These are phyloP conservation scores for Trilocha varians DNA, from an alignment of 2,888 invertebrate species.

Conservation along the genomic window DNA sequence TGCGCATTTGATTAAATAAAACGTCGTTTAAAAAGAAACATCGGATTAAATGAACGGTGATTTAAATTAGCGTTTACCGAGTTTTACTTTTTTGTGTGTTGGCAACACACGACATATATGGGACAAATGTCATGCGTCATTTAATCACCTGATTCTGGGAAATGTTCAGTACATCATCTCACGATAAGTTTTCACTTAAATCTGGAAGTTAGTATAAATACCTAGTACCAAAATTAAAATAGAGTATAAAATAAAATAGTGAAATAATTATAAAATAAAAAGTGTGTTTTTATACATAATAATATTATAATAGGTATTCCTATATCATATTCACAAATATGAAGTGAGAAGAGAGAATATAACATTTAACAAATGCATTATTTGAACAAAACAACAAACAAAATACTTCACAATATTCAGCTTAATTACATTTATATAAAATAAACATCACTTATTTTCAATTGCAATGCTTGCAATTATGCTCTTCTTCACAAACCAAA, in stretches of 20 bases:
- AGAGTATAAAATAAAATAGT: no score
- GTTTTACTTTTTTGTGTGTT: conserved; percentile 43
- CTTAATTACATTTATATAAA: not conserved
- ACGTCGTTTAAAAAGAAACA: conserved; percentile 54
- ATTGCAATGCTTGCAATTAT: no score
- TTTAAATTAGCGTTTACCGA: conserved; percentile 70
- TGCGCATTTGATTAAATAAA: conserved; percentile 63
- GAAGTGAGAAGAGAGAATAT: no score
- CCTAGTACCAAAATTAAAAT: no score
- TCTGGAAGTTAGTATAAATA: no score
- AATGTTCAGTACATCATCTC: conserved; percentile 16
- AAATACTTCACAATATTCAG: not conserved
- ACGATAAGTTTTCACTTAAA: no score
- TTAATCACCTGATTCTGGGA: conserved; percentile 51
- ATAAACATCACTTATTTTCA: no score
- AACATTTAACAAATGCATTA: no score
- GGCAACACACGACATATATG: conserved; percentile 51
- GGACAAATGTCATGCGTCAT: conserved; percentile 57
- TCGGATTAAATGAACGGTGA: conserved; percentile 63
- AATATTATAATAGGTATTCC: no score
- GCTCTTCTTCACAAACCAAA: conserved; percentile 6
- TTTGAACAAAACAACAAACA: not conserved
- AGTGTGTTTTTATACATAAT: no score
- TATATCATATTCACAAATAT: no score
- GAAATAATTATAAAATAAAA: no score